Percentiles rank a stretch among this genome's conserved stretches.
Evolutionary conservation across 2,113 vertebrate genomes (phyloP).

Genomic region (Ifrita kowaldi): DNA sequence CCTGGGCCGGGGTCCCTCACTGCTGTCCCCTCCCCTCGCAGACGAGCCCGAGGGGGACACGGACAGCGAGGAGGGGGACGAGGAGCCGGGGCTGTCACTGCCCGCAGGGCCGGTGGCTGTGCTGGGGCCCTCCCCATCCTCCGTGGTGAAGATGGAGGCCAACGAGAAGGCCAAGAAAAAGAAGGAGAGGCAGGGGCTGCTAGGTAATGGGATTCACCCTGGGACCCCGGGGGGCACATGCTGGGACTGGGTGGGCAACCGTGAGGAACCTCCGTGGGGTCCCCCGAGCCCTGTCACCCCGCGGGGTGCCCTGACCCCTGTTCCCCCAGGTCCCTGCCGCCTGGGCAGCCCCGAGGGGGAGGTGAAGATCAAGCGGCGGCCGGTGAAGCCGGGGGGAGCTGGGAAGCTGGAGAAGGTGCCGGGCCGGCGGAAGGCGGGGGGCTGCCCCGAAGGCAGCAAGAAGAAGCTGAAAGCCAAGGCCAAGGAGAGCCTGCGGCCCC

Average conservation of each 20-base stretch:
- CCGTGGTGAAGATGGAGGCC: constrained; percentile 94
- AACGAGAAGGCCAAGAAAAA: constrained; percentile 98
- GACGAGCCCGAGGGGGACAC: constrained; percentile 72
- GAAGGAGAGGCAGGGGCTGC: constrained; percentile 89
- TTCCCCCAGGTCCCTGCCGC: constrained; percentile 76
- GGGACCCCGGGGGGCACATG: rapidly evolving
- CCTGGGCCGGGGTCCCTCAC: neutral
- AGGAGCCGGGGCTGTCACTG: constrained; percentile 37
- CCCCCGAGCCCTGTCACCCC: neutral
- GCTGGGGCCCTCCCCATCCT: constrained; percentile 88
- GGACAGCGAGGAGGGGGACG: constrained; percentile 80
- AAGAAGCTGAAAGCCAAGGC: constrained; percentile 73
- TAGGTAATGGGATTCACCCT: constrained; percentile 69
- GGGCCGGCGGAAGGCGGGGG: constrained; percentile 43
- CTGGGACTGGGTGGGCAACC: neutral
- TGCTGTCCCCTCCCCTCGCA: neutral
- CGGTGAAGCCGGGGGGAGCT: constrained; percentile 39
- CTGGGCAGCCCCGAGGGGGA: constrained; percentile 81
- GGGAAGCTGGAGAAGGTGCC: constrained; percentile 69
- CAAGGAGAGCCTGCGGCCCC: constrained; percentile 71
- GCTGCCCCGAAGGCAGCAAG: constrained; percentile 9
- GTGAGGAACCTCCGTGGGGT: rapidly evolving
- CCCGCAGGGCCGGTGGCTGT: constrained; percentile 61
- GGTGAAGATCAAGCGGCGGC: constrained; percentile 88
- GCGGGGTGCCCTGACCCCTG: neutral